Percentiles rank a stretch among this genome's conserved stretches.
Evolutionary conservation across 92 coral and sea anemone genomes (phyloP).

Genomic region (Umimayanthus chanpuru): DNA sequence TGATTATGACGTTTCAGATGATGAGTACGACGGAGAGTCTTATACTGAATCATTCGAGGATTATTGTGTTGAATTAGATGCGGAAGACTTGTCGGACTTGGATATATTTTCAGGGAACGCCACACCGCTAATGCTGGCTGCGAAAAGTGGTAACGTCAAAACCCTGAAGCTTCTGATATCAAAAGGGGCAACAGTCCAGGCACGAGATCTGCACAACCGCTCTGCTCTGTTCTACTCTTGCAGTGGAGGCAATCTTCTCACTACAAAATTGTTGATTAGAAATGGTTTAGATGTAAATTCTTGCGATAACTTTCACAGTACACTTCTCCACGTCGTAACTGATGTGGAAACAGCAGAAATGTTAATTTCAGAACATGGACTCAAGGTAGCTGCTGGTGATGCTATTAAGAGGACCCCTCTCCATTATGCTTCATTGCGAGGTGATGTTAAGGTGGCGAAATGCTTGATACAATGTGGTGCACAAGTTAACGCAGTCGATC

Average conservation of each 20-base stretch:
- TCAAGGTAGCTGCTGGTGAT: neutral
- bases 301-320: too few species aligned
- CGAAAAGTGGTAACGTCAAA: too few species aligned
- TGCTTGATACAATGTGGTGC: conserved; percentile 1
- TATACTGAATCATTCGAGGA: too few species aligned
- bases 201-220: neutral
- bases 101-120: too few species aligned
- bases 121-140: too few species aligned
- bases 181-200: conserved; percentile 4
- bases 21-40: too few species aligned
- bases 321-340: too few species aligned
- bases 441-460: neutral
- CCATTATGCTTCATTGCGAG: conserved; percentile 8
- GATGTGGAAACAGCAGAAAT: neutral
- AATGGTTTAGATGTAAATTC: neutral
- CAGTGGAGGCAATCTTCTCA: conserved; percentile 24
- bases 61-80: too few species aligned
- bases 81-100: too few species aligned
- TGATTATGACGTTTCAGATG: too few species aligned
- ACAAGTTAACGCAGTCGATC: neutral
- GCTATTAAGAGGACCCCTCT: neutral
- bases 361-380: neutral
- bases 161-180: conserved; percentile 10
- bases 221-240: conserved; percentile 38
- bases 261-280: neutral